Evolutionary conservation across 1,140 invertebrate genomes (phyloP).

Genomic region (Ceratosolen fusciceps): DNA sequence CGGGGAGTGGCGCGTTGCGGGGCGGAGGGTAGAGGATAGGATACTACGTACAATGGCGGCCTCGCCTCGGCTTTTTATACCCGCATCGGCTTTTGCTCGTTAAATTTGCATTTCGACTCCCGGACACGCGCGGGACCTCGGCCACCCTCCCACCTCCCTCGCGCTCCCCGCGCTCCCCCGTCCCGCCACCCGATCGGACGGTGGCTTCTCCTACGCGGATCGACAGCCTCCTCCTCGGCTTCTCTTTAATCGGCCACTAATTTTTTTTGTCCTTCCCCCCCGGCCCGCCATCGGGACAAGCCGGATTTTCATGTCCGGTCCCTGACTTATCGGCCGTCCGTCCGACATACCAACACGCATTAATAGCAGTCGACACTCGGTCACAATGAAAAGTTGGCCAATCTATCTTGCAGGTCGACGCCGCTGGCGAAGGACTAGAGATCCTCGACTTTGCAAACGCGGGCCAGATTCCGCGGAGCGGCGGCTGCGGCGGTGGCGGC

Average conservation of each 20-base stretch:
- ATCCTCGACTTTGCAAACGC: no score
- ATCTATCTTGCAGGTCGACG: neutral
- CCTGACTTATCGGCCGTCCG: neutral
- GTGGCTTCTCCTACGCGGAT: no score
- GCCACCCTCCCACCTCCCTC: neutral
- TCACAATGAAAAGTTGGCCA: conserved; percentile 4
- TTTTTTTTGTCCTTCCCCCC: neutral
- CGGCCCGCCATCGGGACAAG: no score
- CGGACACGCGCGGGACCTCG: conserved; percentile 5
- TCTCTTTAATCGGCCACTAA: no score
- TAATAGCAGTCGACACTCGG: neutral
- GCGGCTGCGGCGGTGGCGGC: no score
- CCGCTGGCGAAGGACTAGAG: no score
- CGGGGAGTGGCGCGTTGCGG: neutral
- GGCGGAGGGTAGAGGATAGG: no score
- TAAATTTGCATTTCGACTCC: conserved; percentile 41
- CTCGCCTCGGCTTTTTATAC: conserved; percentile 36
- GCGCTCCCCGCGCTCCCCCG: no score
- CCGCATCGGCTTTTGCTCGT: conserved; percentile 40
- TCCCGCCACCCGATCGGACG: no score
- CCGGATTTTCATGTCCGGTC: no score
- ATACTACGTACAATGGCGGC: conserved; percentile 14
- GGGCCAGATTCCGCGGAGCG: no score
- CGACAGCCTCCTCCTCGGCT: no score
- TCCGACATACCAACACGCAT: neutral